phyloP scores from a whole-genome alignment of 2,888 invertebrate genomes.

The Hypomecis atomaria region DNA sequence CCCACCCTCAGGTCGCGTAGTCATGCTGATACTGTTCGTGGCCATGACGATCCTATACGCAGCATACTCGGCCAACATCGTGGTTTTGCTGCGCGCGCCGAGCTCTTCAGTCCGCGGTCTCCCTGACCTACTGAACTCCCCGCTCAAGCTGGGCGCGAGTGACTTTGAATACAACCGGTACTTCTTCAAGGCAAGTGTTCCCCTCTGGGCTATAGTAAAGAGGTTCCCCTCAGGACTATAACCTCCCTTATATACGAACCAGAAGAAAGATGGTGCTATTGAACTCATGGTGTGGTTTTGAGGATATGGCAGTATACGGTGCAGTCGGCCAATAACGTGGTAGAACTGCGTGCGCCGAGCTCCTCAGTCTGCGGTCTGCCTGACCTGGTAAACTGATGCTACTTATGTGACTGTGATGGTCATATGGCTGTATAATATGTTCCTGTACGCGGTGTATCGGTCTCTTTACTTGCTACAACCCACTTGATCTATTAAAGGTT shows the following conservation, averaged over 20 bases:
- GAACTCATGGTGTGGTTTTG: too few relatives aligned
- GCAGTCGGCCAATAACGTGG: slow-evolving; percentile 87
- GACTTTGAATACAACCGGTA: slow-evolving; percentile 86
- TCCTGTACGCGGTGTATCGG: too few relatives aligned
- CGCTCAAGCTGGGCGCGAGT: slow-evolving; percentile 85
- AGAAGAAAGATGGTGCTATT: too few relatives aligned
- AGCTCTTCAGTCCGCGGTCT: slow-evolving; percentile 85
- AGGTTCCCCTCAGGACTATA: too few relatives aligned
- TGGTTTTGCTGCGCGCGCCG: slow-evolving; percentile 86
- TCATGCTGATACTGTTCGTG: slow-evolving; percentile 85
- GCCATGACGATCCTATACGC: slow-evolving; percentile 86
- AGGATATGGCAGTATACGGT: slow-evolving; percentile 89
- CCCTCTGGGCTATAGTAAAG: too few relatives aligned
- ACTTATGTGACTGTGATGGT: too few relatives aligned
- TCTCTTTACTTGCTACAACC: too few relatives aligned
- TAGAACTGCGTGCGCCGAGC: slow-evolving; percentile 87
- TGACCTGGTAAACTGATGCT: too few relatives aligned
- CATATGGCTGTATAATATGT: too few relatives aligned
- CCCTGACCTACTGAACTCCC: slow-evolving; percentile 85
- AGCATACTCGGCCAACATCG: slow-evolving; percentile 88
- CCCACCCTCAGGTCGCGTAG: slow-evolving; percentile 73
- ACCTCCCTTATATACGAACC: too few relatives aligned
- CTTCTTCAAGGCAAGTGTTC: slow-evolving; percentile 86
- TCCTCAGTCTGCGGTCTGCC: slow-evolving; percentile 85
- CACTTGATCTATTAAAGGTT: too few relatives aligned